A percentile compares a stretch with the other conserved stretches of the same genome.
Evolutionary conservation across 2,113 vertebrate species (phyloP).

Genomic region (Pygoscelis antarcticus): DNA sequence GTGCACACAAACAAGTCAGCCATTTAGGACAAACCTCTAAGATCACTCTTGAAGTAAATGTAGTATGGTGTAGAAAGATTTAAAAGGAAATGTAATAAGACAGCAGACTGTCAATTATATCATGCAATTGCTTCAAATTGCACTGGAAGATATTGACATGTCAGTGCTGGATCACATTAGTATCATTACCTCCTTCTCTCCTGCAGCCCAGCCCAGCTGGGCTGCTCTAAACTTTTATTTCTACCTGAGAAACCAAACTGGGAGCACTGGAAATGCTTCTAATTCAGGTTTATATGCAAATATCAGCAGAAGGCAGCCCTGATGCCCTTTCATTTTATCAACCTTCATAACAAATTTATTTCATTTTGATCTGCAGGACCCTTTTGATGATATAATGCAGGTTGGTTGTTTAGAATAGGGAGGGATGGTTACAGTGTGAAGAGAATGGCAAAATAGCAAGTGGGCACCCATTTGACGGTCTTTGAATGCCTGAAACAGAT

Average conservation of each 20-base stretch:
- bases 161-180: conserved; percentile 33
- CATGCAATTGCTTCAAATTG: conserved; percentile 15
- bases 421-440: not conserved
- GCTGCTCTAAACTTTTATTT: conserved; percentile 24
- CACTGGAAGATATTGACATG: conserved; percentile 33
- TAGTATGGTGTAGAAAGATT: not conserved
- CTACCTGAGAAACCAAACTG: conserved; percentile 2
- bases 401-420: not conserved
- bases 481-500: not conserved
- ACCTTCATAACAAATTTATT: not conserved
- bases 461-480: not conserved
- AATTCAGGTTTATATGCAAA: not conserved
- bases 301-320: not conserved
- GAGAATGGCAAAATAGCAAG: not conserved
- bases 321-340: not conserved
- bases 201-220: conserved; percentile 10
- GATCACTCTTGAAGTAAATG: not conserved
- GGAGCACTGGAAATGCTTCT: conserved; percentile 19
- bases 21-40: not conserved
- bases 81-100: conserved; percentile 14
- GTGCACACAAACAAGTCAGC: not conserved
- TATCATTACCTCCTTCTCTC: conserved; percentile 2
- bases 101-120: not conserved
- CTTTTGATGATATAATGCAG: not conserved
- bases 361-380: not conserved